Percentiles rank a stretch among this genome's conserved stretches.
Evolutionary conservation across 2,113 vertebrate genomes (phyloP).

Genomic region (Egretta garzetta): DNA sequence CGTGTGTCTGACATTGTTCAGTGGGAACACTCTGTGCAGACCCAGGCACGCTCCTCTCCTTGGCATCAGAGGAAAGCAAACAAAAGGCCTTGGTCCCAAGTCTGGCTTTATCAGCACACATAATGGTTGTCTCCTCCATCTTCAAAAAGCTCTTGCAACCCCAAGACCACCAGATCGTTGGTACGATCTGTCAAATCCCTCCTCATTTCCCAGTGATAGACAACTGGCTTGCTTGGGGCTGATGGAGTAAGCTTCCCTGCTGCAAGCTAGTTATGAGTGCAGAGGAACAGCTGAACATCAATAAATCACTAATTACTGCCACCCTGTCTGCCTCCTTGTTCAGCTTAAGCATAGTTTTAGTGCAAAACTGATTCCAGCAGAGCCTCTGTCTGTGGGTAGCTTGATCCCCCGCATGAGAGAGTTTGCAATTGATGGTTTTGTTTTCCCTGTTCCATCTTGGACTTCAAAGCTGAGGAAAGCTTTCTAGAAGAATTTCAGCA

Average conservation of each 20-base stretch:
- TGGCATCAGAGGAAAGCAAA: slow-evolving; percentile 43
- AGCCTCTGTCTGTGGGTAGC: background rate
- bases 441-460: background rate
- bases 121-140: slow-evolving; percentile 7
- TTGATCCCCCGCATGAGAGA: background rate
- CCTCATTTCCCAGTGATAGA: background rate
- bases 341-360: background rate
- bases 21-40: slow-evolving; percentile 69
- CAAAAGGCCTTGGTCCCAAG: slow-evolving; percentile 34
- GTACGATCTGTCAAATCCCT: background rate
- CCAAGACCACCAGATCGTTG: background rate
- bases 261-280: background rate
- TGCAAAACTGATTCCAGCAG: background rate
- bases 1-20: slow-evolving; percentile 77
- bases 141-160: slow-evolving; percentile 55
- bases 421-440: background rate
- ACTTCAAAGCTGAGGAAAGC: background rate
- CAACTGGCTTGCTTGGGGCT: background rate
- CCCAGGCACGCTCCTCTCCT: slow-evolving; percentile 71
- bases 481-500: background rate
- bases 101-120: slow-evolving; percentile 37
- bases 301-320: background rate
- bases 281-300: background rate
- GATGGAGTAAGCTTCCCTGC: background rate
- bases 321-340: background rate